A percentile compares a stretch with the other conserved stretches of the same genome.
Conservation (phyloP, 2,888 invertebrate species). For the Philhelius pedissequus region DNA sequence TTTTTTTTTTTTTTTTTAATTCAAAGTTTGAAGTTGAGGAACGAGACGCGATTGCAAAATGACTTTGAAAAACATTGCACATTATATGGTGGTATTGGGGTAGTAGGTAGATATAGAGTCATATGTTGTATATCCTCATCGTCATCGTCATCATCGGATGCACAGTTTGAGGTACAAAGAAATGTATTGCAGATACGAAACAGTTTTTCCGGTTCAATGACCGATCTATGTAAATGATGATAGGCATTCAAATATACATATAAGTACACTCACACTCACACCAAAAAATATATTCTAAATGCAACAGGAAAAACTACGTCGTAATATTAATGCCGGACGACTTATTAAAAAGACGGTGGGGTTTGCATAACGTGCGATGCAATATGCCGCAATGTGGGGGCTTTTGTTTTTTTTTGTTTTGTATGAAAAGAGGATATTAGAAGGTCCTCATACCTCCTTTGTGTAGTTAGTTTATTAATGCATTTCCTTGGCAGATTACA, state of each 20-base stretch:
- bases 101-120: background rate
- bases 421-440: slow-evolving; percentile 55
- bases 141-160: background rate
- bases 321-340: slow-evolving; percentile 45
- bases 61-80: slow-evolving; percentile 48
- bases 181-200: slow-evolving; percentile 57
- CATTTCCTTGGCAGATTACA: slow-evolving; percentile 54
- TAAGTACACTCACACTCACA: background rate
- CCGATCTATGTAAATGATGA: slow-evolving; percentile 60
- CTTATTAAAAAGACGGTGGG: slow-evolving; percentile 29
- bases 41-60: slow-evolving; percentile 32
- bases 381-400: background rate
- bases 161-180: slow-evolving; percentile 23
- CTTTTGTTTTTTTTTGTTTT: slow-evolving; percentile 58
- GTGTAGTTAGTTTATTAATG: slow-evolving; percentile 36
- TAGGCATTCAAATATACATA: slow-evolving; percentile 1
- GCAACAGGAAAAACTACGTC: slow-evolving; percentile 62
- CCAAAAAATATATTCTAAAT: background rate
- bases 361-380: background rate
- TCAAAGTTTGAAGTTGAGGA: background rate
- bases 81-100: background rate
- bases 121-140: background rate
- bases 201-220: slow-evolving; percentile 67
- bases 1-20: background rate
- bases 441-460: slow-evolving; percentile 21